These are phyloP conservation scores for Epizoanthus illoricatus DNA, from an alignment of 92 coral and sea anemone genomes.

Conservation along the genomic window DNA sequence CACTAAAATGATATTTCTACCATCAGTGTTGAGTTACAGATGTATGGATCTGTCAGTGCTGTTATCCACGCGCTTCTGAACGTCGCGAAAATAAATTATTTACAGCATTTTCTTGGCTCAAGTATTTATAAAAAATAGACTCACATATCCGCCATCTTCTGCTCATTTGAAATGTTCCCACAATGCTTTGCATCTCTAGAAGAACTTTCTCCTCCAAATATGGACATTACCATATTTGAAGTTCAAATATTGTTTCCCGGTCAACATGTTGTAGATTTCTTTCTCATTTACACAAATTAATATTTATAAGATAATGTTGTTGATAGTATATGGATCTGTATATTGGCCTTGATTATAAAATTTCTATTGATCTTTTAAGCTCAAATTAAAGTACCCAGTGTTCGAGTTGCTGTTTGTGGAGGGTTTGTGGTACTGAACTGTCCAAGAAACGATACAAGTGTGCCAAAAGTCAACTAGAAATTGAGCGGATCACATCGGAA, in stretches of 20 bases:
- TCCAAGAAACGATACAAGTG: not conserved
- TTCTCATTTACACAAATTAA: not conserved
- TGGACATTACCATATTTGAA: conserved; percentile 31
- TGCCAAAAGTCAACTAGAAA: not conserved
- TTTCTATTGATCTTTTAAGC: not conserved
- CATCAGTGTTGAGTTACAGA: not conserved
- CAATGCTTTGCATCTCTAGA: conserved; percentile 15
- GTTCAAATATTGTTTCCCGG: not conserved
- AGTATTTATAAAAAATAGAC: not conserved
- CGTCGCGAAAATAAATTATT: not conserved
- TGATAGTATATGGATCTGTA: not conserved
- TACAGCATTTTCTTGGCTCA: not conserved
- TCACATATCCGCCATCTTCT: not conserved
- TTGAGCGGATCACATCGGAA: no score
- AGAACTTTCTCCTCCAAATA: not conserved
- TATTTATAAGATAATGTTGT: not conserved
- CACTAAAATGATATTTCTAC: not conserved
- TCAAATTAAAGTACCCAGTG: not conserved
- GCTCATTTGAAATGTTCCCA: conserved; percentile 6
- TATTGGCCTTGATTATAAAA: not conserved
- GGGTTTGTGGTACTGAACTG: not conserved
- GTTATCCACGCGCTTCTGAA: not conserved
- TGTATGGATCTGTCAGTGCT: not conserved
- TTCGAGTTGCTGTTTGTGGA: no score
- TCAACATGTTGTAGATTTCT: not conserved